Evolutionary conservation across 2,113 vertebrate genomes (phyloP), one percentile per base, ranked within the genome.

Genomic region (Blennius ocellaris): DNA sequence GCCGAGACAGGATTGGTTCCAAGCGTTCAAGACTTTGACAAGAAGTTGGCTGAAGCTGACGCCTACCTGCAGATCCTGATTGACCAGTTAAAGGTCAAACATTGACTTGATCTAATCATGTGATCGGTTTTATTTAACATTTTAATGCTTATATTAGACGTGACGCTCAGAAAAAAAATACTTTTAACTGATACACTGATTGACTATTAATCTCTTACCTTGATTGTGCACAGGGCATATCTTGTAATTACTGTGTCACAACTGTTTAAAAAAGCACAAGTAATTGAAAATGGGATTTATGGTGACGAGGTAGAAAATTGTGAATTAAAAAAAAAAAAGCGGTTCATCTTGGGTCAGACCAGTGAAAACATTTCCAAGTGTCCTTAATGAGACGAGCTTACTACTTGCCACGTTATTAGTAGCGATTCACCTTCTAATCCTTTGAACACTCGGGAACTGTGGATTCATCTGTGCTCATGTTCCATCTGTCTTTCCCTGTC

Each of bases 31-130:
- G 98, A 99, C 91, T 99, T 99, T 85, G 97, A 99, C 91, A 99
- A 97, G 93, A 99, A 98, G 84, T 95, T 99, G 30, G 95, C 97
- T 0, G 98, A 99, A 91, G 97, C 98, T 14, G 98, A 99, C 21
- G 97, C 98, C 77, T 99, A 99, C 82, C 91, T 99, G n/a, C 98
- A 99, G 93, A 99, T 99, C 86, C 94, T 99, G 80, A 99, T 99
- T 81, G 97, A 99, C 84, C 97, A 99, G 38, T 76, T 98, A 83
- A 99, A 99, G 96, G 98, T 99, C 94, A 30, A 30, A 30, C 21
- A 30, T 30, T 61, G 83, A 52, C 6, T 36, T 1, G 1, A 52
- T 50, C 5, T 11, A 11, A 8, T 44, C 5, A 11, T 44, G 45
- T 62, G 6, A 48, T 11, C 11, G 6, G 21, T 30, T 30, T 7